Percentiles rank a stretch among this genome's conserved stretches.
Conservation (phyloP, 2,113 vertebrate species). For the Alexandromys fortis region DNA sequence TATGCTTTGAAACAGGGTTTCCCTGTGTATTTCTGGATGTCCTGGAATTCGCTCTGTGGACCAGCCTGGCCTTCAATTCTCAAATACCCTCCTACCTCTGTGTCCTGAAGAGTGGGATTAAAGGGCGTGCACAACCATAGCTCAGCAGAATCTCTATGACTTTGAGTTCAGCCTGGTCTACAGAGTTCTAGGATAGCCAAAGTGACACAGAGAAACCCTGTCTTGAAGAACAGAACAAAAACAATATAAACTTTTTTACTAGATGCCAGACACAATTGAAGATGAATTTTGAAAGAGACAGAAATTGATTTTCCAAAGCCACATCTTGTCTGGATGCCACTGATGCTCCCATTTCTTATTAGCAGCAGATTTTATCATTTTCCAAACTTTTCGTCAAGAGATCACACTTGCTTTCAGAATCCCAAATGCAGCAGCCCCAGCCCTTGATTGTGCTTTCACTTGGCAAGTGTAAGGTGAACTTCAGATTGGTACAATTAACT, state of each 20-base stretch:
- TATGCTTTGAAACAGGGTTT: neutral
- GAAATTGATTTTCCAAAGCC: neutral
- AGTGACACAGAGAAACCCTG: neutral
- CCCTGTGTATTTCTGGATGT: neutral
- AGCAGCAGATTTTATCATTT: neutral
- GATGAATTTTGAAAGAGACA: neutral
- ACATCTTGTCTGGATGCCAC: neutral
- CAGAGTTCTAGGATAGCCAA: neutral
- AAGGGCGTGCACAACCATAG: neutral
- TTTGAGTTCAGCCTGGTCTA: neutral
- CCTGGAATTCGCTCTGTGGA: neutral
- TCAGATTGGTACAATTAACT: neutral
- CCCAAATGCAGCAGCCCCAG: neutral
- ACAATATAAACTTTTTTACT: neutral
- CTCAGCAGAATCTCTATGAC: neutral
- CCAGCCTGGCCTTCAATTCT: neutral
- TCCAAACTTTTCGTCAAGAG: neutral
- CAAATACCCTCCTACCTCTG: neutral
- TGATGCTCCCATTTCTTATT: neutral
- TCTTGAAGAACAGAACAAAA: no score
- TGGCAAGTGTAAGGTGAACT: slow-evolving; percentile 16
- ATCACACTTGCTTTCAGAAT: neutral
- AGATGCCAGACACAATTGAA: neutral
- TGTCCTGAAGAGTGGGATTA: neutral
- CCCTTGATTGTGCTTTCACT: neutral